A percentile compares a stretch with the other conserved stretches of the same genome.
Evolutionary conservation across 2,113 vertebrate species (phyloP).

Genomic region (Eolophus roseicapilla): DNA sequence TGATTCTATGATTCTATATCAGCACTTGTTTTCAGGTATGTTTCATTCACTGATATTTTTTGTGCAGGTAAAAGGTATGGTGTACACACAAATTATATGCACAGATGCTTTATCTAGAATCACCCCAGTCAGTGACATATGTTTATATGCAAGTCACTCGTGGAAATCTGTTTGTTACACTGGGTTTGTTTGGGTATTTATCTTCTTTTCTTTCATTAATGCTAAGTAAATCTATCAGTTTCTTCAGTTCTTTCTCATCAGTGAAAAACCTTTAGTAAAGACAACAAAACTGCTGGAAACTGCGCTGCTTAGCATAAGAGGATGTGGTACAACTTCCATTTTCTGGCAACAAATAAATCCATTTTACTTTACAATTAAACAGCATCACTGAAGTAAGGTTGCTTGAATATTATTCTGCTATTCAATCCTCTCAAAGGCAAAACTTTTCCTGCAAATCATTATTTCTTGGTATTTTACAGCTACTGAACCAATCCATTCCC

Average conservation of each 20-base stretch:
- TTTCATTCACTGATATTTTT: background rate
- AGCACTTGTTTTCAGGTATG: background rate
- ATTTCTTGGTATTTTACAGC: background rate
- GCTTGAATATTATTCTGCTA: background rate
- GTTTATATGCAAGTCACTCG: background rate
- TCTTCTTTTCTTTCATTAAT: background rate
- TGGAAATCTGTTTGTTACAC: background rate
- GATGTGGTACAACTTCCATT: background rate
- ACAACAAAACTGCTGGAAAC: background rate
- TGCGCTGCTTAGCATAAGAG: background rate
- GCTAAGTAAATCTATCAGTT: background rate
- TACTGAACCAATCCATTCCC: background rate
- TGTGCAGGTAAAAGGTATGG: background rate
- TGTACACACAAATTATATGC: accelerated
- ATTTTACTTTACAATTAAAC: conserved; percentile 13
- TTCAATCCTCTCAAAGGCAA: background rate
- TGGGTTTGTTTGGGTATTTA: background rate
- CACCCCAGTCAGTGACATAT: background rate
- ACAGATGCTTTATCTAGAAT: background rate
- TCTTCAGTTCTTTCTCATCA: background rate
- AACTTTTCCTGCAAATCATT: conserved; percentile 11
- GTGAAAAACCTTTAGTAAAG: background rate
- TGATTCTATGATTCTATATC: too few relatives aligned
- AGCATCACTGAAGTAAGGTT: background rate
- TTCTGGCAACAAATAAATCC: background rate